phyloP scores from a whole-genome alignment of 1,140 invertebrate species.

The Camponotus pennsylvanicus region DNA sequence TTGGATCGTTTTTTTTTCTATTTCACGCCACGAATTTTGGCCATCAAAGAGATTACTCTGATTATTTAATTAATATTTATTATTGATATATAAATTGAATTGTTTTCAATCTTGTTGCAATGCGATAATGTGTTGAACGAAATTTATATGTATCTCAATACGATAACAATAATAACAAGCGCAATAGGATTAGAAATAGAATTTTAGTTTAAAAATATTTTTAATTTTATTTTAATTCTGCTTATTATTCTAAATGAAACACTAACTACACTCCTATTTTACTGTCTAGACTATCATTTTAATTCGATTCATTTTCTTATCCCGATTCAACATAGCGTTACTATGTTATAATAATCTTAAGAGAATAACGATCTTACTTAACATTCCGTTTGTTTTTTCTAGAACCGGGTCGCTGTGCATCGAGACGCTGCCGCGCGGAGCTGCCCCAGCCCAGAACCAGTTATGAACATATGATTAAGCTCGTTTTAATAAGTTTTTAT shows the following conservation, averaged over 20 bases:
- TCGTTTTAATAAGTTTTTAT: conserved; percentile 85
- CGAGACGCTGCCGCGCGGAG: conserved; percentile 71
- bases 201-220: neutral
- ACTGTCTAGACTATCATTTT: neutral
- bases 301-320: conserved; percentile 12
- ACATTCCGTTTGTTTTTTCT: conserved; percentile 61
- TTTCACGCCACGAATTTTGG: no score
- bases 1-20: neutral
- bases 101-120: neutral
- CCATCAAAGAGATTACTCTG: neutral
- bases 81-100: neutral
- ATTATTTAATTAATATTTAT: conserved; percentile 1
- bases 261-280: no score
- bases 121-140: neutral
- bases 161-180: neutral
- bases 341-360: conserved; percentile 7
- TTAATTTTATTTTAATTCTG: neutral
- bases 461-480: conserved; percentile 83
- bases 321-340: neutral
- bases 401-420: conserved; percentile 76
- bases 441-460: conserved; percentile 80
- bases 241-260: neutral
- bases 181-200: neutral
- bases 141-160: neutral
- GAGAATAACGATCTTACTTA: neutral